Evolutionary conservation across 2,797 vertebrate species (phyloP), one percentile per base, ranked within the genome.

Genomic region (Rhinatrema bivittatum): DNA sequence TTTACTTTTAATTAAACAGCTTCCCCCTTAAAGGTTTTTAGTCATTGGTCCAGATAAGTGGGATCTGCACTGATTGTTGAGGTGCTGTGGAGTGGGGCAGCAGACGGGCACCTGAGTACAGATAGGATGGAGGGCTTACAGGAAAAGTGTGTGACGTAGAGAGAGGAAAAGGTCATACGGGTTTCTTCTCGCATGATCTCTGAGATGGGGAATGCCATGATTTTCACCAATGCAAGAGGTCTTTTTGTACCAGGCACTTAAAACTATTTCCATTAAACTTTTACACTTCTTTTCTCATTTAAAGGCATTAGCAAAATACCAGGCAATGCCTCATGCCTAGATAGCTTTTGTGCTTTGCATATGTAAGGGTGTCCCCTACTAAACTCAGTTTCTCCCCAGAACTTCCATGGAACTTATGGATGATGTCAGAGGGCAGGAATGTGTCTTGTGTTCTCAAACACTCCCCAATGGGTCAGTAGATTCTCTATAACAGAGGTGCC

Each of bases 1-100:
- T 59, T 63, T 62, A 45, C 45, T 72, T 68, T 68, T 62, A 61
- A 68, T 66, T 64, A 56, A 68, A 49, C 54, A 39, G 38, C 49
- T 54, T 51, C 22, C 29, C n/a, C 23, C 41, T 56, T 34, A 46
- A 42, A 69, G 42, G 50, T 42, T 60, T 67, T 56, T 60, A 54
- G 53, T 60, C 39, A 42, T 57, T 48, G 24, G 46, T 65, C 63
- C 48, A 52, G 53, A 55, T 60, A 64, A 53, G 63, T 59, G 60
- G 53, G 33, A 55, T 53, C 65, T 49, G 32, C 42, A 52, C 15
- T 32, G 44, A 61, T 47, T 47, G 67, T 50, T 46, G 55, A 46
- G 46, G 32, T 38, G 38, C 23, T 19, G 15, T 31, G 37, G 46
- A 51, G 34, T 41, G 59, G 56, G 29, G 29, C 36, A 57, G 44